Percentiles rank a stretch among this genome's conserved stretches.
Conservation (phyloP, 1,140 invertebrate genomes). For the Heliothis subflexa region DNA sequence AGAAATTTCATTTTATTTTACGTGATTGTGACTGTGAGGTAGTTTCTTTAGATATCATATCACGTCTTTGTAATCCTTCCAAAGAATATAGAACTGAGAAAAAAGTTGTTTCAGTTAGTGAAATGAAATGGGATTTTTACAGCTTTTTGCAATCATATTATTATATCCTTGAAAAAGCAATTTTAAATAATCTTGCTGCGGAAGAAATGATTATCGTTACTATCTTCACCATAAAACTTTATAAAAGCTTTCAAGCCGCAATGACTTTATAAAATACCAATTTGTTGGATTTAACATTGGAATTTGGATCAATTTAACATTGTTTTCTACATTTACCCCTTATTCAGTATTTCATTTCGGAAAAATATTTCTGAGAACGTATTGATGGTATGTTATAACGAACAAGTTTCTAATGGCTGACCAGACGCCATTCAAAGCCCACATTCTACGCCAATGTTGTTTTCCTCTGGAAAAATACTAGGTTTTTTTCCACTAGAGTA, state of each 20-base stretch:
- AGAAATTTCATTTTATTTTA: too few species aligned
- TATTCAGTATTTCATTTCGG: conserved; percentile 7
- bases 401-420: conserved; percentile 37
- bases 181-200: background rate
- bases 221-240: too few species aligned
- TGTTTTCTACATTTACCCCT: conserved; percentile 6
- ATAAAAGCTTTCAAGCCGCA: background rate
- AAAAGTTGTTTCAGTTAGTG: too few species aligned
- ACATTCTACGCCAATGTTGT: conserved; percentile 30
- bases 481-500: conserved; percentile 7
- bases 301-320: background rate
- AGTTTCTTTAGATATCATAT: too few species aligned
- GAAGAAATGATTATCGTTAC: too few species aligned
- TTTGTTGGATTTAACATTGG: background rate
- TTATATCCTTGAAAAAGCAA: background rate
- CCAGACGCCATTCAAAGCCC: conserved; percentile 36
- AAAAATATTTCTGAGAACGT: conserved; percentile 34
- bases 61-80: too few species aligned
- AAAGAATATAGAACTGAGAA: too few species aligned
- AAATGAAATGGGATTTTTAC: too few species aligned
- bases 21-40: too few species aligned
- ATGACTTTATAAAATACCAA: background rate
- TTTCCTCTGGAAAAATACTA: conserved; percentile 37
- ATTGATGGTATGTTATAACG: conserved; percentile 39
- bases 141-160: too few species aligned